phyloP scores from a whole-genome alignment of 2,888 invertebrate species.

The Leucania comma region DNA sequence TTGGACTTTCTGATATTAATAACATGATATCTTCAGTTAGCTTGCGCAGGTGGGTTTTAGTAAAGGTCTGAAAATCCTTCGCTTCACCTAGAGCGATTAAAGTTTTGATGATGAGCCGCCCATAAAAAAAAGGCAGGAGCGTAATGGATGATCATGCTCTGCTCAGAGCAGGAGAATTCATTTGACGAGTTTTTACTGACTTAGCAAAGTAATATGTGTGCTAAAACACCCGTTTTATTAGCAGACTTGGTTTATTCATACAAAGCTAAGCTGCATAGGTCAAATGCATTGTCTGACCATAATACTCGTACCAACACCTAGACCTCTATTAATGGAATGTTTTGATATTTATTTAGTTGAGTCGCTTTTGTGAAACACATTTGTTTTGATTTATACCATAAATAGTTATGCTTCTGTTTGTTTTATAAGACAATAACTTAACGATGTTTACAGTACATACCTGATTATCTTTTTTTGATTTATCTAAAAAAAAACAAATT shows the following conservation, averaged over 20 bases:
- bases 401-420: not conserved
- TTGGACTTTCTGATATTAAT: too few species aligned
- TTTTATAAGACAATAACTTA: not conserved
- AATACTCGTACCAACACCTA: slow-evolving; percentile 30
- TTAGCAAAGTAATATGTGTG: slow-evolving; percentile 27
- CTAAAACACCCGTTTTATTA: slow-evolving; percentile 47
- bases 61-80: too few species aligned
- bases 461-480: too few species aligned
- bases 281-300: slow-evolving; percentile 43
- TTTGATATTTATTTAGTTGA: slow-evolving; percentile 27
- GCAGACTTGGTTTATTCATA: slow-evolving; percentile 38
- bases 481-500: too few species aligned
- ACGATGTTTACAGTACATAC: too few species aligned
- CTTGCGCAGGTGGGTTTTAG: too few species aligned
- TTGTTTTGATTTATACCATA: slow-evolving; percentile 16
- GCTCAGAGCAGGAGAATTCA: too few species aligned
- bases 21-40: too few species aligned
- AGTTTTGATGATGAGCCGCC: too few species aligned
- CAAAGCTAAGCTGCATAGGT: slow-evolving; percentile 31
- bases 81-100: too few species aligned
- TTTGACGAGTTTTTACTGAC: slow-evolving; percentile 39
- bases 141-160: too few species aligned
- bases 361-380: slow-evolving; percentile 4
- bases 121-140: too few species aligned
- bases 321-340: slow-evolving; percentile 15